A percentile compares a stretch with the other conserved stretches of the same genome.
phyloP scores from a whole-genome alignment of 2,113 vertebrate species.

The Pristiophorus japonicus region DNA sequence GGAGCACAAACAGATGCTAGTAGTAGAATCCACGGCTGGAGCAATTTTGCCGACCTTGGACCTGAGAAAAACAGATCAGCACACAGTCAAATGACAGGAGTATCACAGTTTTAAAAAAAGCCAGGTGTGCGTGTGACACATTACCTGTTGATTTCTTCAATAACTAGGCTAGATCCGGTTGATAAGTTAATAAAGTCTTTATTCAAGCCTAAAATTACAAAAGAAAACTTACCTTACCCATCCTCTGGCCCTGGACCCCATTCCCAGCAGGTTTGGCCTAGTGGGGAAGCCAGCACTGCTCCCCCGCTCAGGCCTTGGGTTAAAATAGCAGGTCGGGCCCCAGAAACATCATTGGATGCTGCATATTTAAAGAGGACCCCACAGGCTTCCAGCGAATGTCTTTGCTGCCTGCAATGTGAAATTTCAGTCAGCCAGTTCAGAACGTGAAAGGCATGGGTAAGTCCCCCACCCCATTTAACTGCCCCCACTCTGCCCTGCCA shows the following conservation, averaged over 20 bases:
- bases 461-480: background rate
- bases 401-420: background rate
- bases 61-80: background rate
- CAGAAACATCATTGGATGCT: background rate
- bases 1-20: constrained; percentile 38
- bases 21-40: constrained; percentile 45
- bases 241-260: background rate
- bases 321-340: background rate
- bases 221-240: background rate
- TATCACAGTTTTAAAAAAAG: background rate
- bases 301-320: background rate
- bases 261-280: background rate
- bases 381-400: background rate
- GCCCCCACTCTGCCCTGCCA: no score
- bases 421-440: background rate
- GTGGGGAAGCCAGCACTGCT: background rate
- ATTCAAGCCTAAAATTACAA: background rate
- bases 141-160: background rate
- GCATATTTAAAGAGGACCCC: background rate
- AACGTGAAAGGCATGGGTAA: background rate
- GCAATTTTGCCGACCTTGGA: constrained; percentile 39
- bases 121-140: background rate
- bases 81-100: background rate
- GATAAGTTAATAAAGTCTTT: background rate
- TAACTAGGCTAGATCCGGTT: background rate